phyloP scores from a whole-genome alignment of 2,888 invertebrate genomes.

The Nezara viridula region DNA sequence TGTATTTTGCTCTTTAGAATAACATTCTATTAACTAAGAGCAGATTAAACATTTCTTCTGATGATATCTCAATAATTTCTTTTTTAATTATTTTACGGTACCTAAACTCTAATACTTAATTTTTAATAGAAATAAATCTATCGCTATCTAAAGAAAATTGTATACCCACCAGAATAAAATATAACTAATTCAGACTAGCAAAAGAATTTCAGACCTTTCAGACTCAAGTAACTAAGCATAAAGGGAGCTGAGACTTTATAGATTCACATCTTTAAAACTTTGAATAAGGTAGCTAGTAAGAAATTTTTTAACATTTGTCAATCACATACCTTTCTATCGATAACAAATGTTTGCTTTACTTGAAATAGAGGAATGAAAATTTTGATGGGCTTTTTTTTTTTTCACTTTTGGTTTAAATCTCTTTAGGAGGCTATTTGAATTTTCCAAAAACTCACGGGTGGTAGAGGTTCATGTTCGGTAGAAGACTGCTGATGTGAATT shows the following conservation, averaged over 20 bases:
- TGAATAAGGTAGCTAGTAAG: neutral
- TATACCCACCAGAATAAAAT: neutral
- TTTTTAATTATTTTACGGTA: neutral
- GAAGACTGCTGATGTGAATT: constrained; percentile 39
- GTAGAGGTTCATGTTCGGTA: constrained; percentile 16
- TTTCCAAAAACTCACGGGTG: constrained; percentile 46
- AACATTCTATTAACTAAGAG: neutral
- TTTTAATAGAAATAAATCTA: neutral
- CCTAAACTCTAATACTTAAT: neutral
- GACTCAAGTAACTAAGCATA: neutral
- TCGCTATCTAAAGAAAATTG: neutral
- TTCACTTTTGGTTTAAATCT: neutral
- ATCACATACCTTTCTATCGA: neutral
- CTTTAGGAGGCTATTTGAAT: constrained; percentile 4
- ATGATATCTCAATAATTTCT: neutral
- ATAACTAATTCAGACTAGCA: neutral
- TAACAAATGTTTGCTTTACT: neutral
- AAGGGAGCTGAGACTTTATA: constrained; percentile 1
- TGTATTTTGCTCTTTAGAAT: neutral
- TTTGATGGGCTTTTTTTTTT: constrained; percentile 19
- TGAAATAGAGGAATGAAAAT: constrained; percentile 22
- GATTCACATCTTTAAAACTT: neutral
- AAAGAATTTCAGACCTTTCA: constrained; percentile 25
- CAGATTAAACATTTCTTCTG: neutral
- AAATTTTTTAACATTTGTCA: neutral